Conservation (phyloP, 1,140 invertebrate genomes). For the Zophobas morio region DNA sequence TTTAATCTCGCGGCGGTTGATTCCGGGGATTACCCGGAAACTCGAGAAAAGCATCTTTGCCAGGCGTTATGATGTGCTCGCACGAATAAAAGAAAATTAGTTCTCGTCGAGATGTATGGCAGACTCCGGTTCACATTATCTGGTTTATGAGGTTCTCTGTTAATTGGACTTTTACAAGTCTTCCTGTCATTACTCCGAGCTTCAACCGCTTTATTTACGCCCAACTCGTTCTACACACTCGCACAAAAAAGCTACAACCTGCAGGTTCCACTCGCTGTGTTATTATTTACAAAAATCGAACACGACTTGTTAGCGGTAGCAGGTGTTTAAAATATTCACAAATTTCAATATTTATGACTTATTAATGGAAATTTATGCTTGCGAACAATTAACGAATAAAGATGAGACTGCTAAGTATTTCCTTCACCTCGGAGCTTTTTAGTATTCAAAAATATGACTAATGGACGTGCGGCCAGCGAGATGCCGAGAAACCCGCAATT, state of each 20-base stretch:
- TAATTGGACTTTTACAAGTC: conserved; percentile 45
- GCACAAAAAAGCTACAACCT: neutral
- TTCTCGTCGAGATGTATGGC: conserved; percentile 28
- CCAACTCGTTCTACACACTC: conserved; percentile 9
- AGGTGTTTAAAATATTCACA: conserved; percentile 28
- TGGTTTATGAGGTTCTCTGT: conserved; percentile 40
- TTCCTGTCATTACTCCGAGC: conserved; percentile 17
- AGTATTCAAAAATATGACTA: neutral
- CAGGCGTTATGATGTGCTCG: conserved; percentile 23
- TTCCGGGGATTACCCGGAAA: conserved; percentile 50
- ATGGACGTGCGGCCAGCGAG: neutral
- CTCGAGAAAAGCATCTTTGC: conserved; percentile 46
- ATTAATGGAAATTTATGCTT: conserved; percentile 37
- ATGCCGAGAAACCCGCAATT: neutral
- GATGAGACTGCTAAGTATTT: conserved; percentile 19
- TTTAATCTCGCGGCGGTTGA: conserved; percentile 46
- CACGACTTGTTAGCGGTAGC: conserved; percentile 33
- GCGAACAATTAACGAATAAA: conserved; percentile 40
- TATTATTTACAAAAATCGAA: conserved; percentile 31
- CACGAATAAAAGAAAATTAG: conserved; percentile 51
- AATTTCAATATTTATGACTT: conserved; percentile 30
- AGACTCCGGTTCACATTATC: conserved; percentile 27
- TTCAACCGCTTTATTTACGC: conserved; percentile 14
- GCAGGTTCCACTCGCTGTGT: neutral
- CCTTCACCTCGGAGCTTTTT: conserved; percentile 9